These are phyloP conservation scores for Tryphoninae sp. DNA, from an alignment of 2,888 invertebrate species.

Conservation along the genomic window DNA sequence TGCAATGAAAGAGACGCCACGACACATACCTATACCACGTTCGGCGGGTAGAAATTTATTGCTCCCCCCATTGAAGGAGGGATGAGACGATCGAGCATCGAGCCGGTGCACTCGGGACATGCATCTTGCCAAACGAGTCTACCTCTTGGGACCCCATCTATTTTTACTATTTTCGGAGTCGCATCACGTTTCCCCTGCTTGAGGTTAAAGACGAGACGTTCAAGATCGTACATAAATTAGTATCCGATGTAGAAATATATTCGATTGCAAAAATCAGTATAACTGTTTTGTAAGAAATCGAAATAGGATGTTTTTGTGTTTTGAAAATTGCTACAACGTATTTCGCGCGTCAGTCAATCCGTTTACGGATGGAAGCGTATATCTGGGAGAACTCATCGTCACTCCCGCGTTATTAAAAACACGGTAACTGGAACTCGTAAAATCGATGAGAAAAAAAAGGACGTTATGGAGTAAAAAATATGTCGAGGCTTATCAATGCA, in stretches of 20 bases:
- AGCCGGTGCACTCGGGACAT: conserved; percentile 20
- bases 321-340: not conserved
- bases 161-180: conserved; percentile 69
- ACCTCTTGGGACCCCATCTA: conserved; percentile 15
- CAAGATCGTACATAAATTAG: conserved; percentile 38
- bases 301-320: not conserved
- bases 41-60: conserved; percentile 51
- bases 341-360: no score
- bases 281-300: not conserved
- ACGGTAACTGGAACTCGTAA: not conserved
- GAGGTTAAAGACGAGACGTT: conserved; percentile 22
- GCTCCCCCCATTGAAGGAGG: conserved; percentile 4
- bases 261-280: conserved; percentile 7
- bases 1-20: conserved; percentile 34
- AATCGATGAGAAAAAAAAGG: conserved; percentile 11
- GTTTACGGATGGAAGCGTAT: no score
- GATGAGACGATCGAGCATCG: conserved; percentile 25
- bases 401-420: not conserved
- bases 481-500: conserved; percentile 10
- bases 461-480: conserved; percentile 19
- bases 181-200: conserved; percentile 69
- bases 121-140: conserved; percentile 41
- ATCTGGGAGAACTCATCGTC: no score
- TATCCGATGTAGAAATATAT: conserved; percentile 45
- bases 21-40: conserved; percentile 6